A percentile compares a stretch with the other conserved stretches of the same genome.
phyloP scores from a whole-genome alignment of 2,888 invertebrate species.

The Pachliopta kotzebuea region DNA sequence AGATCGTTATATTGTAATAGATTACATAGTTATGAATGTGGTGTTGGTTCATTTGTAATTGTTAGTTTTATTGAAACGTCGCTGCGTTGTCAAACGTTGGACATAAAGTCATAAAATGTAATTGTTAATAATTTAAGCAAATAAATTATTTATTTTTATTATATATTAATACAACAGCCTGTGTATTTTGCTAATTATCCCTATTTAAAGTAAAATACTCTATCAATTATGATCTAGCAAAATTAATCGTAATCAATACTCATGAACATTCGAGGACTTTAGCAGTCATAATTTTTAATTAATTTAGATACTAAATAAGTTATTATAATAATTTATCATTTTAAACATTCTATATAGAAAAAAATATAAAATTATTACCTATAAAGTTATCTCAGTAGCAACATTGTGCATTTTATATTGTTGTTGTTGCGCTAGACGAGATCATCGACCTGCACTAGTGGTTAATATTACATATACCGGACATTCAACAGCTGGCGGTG shows the following conservation, averaged over 20 bases:
- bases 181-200: neutral
- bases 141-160: neutral
- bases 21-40: neutral
- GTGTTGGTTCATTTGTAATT: neutral
- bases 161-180: neutral
- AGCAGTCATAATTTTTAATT: too few relatives aligned
- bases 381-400: constrained; percentile 23
- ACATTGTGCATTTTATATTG: constrained; percentile 22
- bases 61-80: neutral
- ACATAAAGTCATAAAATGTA: neutral
- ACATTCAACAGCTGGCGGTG: constrained; percentile 1
- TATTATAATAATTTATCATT: neutral
- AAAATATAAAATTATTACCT: constrained; percentile 8
- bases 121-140: neutral
- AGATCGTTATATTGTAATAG: neutral
- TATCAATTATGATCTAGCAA: too few relatives aligned
- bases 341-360: neutral
- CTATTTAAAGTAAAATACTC: too few relatives aligned
- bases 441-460: constrained; percentile 17
- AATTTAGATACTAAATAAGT: neutral
- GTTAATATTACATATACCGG: constrained; percentile 4
- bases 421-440: constrained; percentile 21
- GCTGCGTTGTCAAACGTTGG: neutral
- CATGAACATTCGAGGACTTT: too few relatives aligned
- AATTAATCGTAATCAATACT: too few relatives aligned